Evolutionary conservation across 2,797 vertebrate species (phyloP).

Genomic region (Pygocentrus nattereri): DNA sequence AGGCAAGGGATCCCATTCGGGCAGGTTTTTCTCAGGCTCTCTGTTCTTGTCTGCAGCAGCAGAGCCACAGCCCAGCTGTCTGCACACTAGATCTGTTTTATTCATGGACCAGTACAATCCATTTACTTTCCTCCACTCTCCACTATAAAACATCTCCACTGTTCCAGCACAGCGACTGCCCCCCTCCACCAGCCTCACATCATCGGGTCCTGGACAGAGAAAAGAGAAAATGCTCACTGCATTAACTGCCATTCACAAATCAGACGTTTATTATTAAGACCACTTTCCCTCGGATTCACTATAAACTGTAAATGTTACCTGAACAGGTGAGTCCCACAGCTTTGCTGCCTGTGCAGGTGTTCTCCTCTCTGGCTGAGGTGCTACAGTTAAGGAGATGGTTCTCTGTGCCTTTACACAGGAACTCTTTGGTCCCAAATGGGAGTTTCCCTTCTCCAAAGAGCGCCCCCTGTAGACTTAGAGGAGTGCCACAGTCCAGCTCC

Average conservation of each 20-base stretch:
- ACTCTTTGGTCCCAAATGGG: too few relatives aligned
- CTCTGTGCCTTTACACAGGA: background rate
- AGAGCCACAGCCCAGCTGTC: background rate
- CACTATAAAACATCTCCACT: background rate
- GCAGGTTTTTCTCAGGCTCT: background rate
- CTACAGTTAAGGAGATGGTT: too few relatives aligned
- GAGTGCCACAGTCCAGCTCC: too few relatives aligned
- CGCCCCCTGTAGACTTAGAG: too few relatives aligned
- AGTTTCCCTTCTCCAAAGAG: too few relatives aligned
- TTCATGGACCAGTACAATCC: background rate
- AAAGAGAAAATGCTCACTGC: background rate
- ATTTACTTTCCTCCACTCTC: background rate
- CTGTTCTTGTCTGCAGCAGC: background rate
- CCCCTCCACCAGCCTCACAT: background rate
- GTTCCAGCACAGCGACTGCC: background rate
- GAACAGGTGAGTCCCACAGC: background rate
- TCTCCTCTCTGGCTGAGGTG: too few relatives aligned
- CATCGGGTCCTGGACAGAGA: background rate
- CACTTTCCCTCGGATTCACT: background rate
- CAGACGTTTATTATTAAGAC: too few relatives aligned
- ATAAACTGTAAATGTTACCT: background rate
- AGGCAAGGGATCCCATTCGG: background rate
- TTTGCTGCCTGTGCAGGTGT: too few relatives aligned
- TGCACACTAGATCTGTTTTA: background rate
- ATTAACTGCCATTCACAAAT: too few relatives aligned